Evolutionary conservation across 2,797 vertebrate genomes (phyloP).

Genomic region (Cyprinodon diabolis): DNA sequence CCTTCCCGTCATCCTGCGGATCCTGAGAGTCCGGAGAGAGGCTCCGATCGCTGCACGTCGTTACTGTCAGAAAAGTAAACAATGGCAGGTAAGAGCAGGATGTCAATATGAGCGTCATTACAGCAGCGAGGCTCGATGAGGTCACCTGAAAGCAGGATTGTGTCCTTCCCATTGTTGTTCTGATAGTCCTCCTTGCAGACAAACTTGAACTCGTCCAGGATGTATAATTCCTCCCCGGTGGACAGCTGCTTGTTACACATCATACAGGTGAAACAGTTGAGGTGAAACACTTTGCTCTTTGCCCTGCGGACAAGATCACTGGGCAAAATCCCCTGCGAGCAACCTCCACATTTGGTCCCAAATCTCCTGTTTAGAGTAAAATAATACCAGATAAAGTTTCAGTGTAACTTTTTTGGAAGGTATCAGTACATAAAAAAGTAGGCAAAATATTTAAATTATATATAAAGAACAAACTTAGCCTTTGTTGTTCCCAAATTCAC

Average conservation of each 20-base stretch:
- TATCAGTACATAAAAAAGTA: background rate
- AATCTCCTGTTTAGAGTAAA: conserved; percentile 86
- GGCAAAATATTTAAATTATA: background rate
- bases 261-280: conserved; percentile 99
- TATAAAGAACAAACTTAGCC: background rate
- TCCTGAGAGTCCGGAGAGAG: conserved; percentile 97
- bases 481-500: background rate
- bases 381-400: conserved; percentile 19
- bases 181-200: conserved; percentile 99
- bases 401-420: background rate
- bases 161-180: conserved; percentile 88
- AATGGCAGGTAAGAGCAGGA: background rate
- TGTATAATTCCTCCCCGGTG: conserved; percentile 97
- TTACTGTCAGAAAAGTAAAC: conserved; percentile 77
- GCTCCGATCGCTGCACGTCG: conserved; percentile 95
- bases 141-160: conserved; percentile 90
- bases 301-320: conserved; percentile 97
- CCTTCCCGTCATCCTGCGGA: conserved; percentile 93
- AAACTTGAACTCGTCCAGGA: conserved; percentile 96
- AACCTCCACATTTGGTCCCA: conserved; percentile 97
- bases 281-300: conserved; percentile 97
- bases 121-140: rapidly evolving
- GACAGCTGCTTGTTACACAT: conserved; percentile 99
- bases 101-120: background rate
- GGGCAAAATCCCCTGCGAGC: conserved; percentile 95